Conservation (phyloP, 1,140 invertebrate genomes). For the Leptinotarsa defecta region DNA sequence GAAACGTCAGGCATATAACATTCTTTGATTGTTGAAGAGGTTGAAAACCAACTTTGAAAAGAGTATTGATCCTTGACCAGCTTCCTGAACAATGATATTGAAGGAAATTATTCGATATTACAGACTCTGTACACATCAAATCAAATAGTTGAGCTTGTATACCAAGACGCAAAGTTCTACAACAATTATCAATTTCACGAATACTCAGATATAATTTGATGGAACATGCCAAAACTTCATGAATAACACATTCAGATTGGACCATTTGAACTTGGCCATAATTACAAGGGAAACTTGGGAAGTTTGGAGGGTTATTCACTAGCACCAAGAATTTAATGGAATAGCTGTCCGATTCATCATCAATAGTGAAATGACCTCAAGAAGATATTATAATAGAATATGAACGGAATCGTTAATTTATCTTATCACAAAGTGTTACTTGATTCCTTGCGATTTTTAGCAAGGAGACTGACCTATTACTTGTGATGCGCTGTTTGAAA, state of each 20-base stretch:
- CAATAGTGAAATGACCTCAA: not conserved
- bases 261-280: not conserved
- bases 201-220: not conserved
- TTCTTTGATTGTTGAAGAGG: no score
- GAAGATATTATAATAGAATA: not conserved
- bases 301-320: conserved; percentile 5
- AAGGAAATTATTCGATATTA: no score
- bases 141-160: not conserved
- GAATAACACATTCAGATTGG: not conserved
- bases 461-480: no score
- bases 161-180: not conserved
- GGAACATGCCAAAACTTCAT: not conserved
- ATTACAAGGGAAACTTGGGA: not conserved
- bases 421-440: no score
- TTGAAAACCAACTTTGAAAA: no score
- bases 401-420: no score
- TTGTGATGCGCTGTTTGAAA: no score
- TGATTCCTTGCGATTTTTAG: no score
- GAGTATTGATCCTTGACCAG: no score
- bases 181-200: conserved; percentile 3
- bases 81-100: no score
- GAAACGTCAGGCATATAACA: no score
- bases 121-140: not conserved
- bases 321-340: not conserved
- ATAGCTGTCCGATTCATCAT: not conserved